These are phyloP conservation scores for Drosophila rufa DNA, from an alignment of 1,140 invertebrate species.

Conservation along the genomic window DNA sequence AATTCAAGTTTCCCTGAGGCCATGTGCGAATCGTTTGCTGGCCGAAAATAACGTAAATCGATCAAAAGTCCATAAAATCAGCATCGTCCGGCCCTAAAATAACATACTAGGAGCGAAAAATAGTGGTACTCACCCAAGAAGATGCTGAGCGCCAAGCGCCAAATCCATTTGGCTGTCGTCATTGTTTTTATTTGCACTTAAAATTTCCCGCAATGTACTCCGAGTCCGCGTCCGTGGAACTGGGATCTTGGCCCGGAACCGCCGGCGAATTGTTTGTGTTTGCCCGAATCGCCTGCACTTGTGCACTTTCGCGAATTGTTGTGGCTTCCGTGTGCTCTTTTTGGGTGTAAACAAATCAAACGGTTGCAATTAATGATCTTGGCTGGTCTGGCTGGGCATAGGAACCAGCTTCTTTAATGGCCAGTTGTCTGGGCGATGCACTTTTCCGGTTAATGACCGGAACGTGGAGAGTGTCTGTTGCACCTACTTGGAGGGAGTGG, in stretches of 20 bases:
- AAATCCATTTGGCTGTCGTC: slow-evolving; percentile 84
- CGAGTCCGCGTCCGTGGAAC: slow-evolving; percentile 37
- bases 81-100: slow-evolving; percentile 31
- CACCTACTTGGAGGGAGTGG: slow-evolving; percentile 35
- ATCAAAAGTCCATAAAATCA: slow-evolving; percentile 68
- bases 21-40: slow-evolving; percentile 37
- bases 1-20: slow-evolving; percentile 30
- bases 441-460: slow-evolving; percentile 79
- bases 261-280: slow-evolving; percentile 57
- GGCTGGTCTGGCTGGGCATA: neutral
- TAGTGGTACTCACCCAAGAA: slow-evolving; percentile 63
- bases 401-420: slow-evolving; percentile 46
- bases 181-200: slow-evolving; percentile 78
- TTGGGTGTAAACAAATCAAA: slow-evolving; percentile 73
- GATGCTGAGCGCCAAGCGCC: slow-evolving; percentile 66
- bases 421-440: slow-evolving; percentile 45
- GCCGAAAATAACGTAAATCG: slow-evolving; percentile 62
- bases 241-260: slow-evolving; percentile 46
- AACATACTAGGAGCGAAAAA: slow-evolving; percentile 11
- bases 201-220: slow-evolving; percentile 59
- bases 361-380: slow-evolving; percentile 70
- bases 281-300: slow-evolving; percentile 39
- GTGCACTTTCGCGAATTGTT: slow-evolving; percentile 25
- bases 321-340: slow-evolving; percentile 10
- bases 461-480: slow-evolving; percentile 50